Evolutionary conservation across 2,113 vertebrate genomes (phyloP).

Genomic region (Oncorhynchus gorbuscha): DNA sequence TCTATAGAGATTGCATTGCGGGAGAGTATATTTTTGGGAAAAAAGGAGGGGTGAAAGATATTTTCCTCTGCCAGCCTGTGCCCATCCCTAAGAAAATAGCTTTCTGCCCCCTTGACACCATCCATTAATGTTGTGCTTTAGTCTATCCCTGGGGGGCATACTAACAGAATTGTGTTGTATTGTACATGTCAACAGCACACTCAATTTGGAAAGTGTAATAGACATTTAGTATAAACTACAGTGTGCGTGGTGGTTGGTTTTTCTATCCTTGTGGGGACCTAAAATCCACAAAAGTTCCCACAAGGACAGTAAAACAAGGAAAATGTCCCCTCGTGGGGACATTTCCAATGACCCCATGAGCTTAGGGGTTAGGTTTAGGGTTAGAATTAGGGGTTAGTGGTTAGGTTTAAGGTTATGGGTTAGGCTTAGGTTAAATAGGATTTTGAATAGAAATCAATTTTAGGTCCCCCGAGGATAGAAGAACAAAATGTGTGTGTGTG

Average conservation of each 20-base stretch:
- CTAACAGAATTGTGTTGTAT: slow-evolving; percentile 31
- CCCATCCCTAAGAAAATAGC: slow-evolving; percentile 30
- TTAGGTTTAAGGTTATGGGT: too few species aligned
- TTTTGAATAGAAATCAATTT: too few species aligned
- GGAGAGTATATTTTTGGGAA: neutral
- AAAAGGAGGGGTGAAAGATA: slow-evolving; percentile 1
- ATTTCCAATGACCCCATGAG: too few species aligned
- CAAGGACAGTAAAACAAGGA: too few species aligned
- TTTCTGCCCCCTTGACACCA: slow-evolving; percentile 35
- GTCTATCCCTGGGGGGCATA: slow-evolving; percentile 28
- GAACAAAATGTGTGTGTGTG: too few species aligned
- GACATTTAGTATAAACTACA: neutral
- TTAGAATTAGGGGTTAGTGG: too few species aligned
- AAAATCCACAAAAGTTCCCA: neutral
- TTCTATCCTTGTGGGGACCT: too few species aligned
- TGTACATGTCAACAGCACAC: slow-evolving; percentile 25
- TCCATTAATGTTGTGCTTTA: slow-evolving; percentile 36
- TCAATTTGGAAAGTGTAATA: slow-evolving; percentile 17
- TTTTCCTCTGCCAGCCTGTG: slow-evolving; percentile 13
- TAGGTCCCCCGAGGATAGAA: too few species aligned
- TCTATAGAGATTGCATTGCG: neutral
- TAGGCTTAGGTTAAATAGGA: too few species aligned
- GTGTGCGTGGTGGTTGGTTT: neutral
- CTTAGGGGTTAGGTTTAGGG: too few species aligned
- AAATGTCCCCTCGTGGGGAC: too few species aligned